Conservation (phyloP, 2,888 invertebrate species). For the Tinea pellionella region DNA sequence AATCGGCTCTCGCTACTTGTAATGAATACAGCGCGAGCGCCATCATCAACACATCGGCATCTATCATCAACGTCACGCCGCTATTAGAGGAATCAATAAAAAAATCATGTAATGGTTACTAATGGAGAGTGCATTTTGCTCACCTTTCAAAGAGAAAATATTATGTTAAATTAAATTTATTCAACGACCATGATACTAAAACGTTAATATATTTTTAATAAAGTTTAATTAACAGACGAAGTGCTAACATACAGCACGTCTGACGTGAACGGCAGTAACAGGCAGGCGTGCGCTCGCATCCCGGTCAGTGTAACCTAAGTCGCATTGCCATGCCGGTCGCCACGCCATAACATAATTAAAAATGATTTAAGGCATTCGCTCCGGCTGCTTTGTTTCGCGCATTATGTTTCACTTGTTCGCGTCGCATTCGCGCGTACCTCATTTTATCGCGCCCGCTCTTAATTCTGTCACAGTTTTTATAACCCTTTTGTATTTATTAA, state of each 20-base stretch:
- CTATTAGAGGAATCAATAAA: conserved; percentile 16
- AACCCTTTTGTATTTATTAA: conserved; percentile 67
- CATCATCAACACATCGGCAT: not conserved
- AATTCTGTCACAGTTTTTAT: conserved; percentile 69
- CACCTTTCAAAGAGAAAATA: conserved; percentile 13
- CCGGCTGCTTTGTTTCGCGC: conserved; percentile 71
- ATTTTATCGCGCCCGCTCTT: conserved; percentile 63
- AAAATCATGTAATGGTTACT: conserved; percentile 3
- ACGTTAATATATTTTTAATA: too few relatives aligned
- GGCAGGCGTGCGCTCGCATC: not conserved
- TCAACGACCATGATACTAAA: too few relatives aligned
- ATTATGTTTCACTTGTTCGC: conserved; percentile 69
- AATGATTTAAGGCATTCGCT: conserved; percentile 70
- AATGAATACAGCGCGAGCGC: conserved; percentile 8
- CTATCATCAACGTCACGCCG: conserved; percentile 17
- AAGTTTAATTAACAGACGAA: not conserved
- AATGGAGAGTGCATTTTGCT: conserved; percentile 15
- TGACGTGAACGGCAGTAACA: not conserved
- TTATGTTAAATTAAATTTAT: not conserved
- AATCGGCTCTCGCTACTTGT: conserved; percentile 20
- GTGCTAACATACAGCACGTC: not conserved
- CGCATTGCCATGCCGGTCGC: conserved; percentile 30
- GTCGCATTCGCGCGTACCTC: conserved; percentile 50
- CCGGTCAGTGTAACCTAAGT: conserved; percentile 41
- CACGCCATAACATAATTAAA: conserved; percentile 70